Evolutionary conservation across 1,140 invertebrate genomes (phyloP), one percentile per base, ranked within the genome.

Genomic region (Cylas formicarius): DNA sequence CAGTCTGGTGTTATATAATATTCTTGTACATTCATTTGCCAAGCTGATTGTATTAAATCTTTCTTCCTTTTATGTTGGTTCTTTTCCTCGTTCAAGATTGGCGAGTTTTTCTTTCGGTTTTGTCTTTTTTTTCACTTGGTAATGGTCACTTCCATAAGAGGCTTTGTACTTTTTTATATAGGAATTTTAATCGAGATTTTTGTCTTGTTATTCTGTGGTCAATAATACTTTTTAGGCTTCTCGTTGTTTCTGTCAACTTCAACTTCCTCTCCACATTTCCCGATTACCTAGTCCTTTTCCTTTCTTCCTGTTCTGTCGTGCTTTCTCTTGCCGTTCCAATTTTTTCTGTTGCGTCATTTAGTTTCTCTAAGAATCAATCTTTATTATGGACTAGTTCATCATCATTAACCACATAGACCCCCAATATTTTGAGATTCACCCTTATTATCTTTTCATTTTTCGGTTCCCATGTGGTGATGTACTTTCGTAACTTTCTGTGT

Each of bases 251-350:
- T 10, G 13, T 33, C 36, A 36, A 39, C n/a, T 3, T 31, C 17
- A 23, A 18, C 19, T 6, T 45, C 14, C 19, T 46, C 48, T 34
- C 36, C 31, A 19, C 32, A 26, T 23, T 26, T 19, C 36, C 37
- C 48, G 4, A 50, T 17, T 22, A 46, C 29, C 39, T 36, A 28
- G 16, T 28, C 28, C 16, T 31, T 17, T 9, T n/a, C 11, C 24
- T n/a, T 18, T 13, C 13, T 28, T 36, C 18, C 45, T 6, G 33
- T 43, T 44, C 19, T 47, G 10, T 38, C 37, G 41, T 16, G 6
- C 33, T 27, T 34, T 24, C 44, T 34, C 27, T 4, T 18, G 10
- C 6, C 14, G 14, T 17, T 36, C n/a, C 37, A 17, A 41, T 41
- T 21, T 19, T 41, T 18, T 8, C 6, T 8, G 41, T 31, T 14